phyloP scores from a whole-genome alignment of 2,888 invertebrate species.

The Caenorhabditis sinica region DNA sequence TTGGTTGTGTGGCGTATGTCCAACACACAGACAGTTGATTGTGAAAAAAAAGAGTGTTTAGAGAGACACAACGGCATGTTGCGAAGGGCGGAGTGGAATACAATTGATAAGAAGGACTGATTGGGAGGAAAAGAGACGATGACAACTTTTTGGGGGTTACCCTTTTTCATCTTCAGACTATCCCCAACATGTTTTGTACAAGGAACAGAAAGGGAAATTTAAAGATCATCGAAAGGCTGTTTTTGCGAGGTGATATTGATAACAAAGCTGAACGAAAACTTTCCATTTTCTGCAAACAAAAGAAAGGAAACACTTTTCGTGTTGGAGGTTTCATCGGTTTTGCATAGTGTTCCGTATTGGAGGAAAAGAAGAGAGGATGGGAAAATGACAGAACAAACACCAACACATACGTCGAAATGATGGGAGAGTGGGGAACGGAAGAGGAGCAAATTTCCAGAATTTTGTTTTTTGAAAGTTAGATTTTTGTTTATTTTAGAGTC shows the following conservation, averaged over 20 bases:
- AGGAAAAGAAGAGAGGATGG: background rate
- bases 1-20: constrained; percentile 50
- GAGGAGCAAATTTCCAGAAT: background rate
- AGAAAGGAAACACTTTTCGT: too few relatives aligned
- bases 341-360: background rate
- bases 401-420: too few relatives aligned
- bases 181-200: constrained; percentile 17
- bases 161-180: constrained; percentile 50
- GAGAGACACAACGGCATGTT: constrained; percentile 61
- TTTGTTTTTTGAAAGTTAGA: background rate
- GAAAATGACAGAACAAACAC: constrained; percentile 24
- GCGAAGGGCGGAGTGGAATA: constrained; percentile 27
- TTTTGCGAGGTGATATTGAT: background rate
- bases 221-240: constrained; percentile 20
- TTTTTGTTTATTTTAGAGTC: background rate
- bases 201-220: constrained; percentile 43
- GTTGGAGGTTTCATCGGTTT: too few relatives aligned
- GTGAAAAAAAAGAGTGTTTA: constrained; percentile 23
- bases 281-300: constrained; percentile 2
- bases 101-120: constrained; percentile 33
- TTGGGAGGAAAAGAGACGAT: background rate
- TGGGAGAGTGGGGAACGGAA: background rate
- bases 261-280: background rate
- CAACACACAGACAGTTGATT: constrained; percentile 35
- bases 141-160: constrained; percentile 51